Evolutionary conservation across 2,888 invertebrate genomes (phyloP), one percentile per base, ranked within the genome.

Genomic region (Dendrolimus pini): DNA sequence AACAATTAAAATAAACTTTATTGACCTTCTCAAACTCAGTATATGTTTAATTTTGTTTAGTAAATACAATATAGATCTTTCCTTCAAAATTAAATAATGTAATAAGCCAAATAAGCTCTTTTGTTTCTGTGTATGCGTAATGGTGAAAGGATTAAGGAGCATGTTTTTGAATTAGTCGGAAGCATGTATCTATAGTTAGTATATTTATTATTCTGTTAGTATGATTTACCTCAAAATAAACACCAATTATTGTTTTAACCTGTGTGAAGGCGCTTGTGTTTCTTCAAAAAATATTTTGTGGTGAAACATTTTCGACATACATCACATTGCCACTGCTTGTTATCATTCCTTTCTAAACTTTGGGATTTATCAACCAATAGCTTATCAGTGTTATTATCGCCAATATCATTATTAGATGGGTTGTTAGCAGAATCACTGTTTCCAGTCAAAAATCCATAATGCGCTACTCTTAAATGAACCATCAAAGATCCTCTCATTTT

Each of bases 241-340:
- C 82, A 85, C 79, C 80, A 85, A 85, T 78, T 78, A 78, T 81
- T 70, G 67, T 69, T 71, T 81, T 89, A 86, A 95, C 95, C 95
- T 82, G 96, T 96, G 82, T 97, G 97, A 61, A 97, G 91, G 66
- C 96, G 92, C 83, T 96, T 96, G 79, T 97, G 97, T 82, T 97
- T 97, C 84, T 96, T 96, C 65, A 97, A 85, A 76, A 97, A 97
- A 87, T 97, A 96, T 82, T 97, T 97, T 1, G 96, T 97, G 0
- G 96, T 96, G 76, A 97, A 97, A 82, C 94, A 92, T 89, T 97
- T 97, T 59, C 92, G 92, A 80, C 97, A 97, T 54, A 95, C 94
- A 72, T 96, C 96, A 75, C 97, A 97, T 75, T 95, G 95, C 96
- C 96, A 97, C 75, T 95, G 94, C 80, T 96, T 96, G 57, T 93